Evolutionary conservation across 2,113 vertebrate genomes (phyloP).

Genomic region (Misgurnus mizolepis): DNA sequence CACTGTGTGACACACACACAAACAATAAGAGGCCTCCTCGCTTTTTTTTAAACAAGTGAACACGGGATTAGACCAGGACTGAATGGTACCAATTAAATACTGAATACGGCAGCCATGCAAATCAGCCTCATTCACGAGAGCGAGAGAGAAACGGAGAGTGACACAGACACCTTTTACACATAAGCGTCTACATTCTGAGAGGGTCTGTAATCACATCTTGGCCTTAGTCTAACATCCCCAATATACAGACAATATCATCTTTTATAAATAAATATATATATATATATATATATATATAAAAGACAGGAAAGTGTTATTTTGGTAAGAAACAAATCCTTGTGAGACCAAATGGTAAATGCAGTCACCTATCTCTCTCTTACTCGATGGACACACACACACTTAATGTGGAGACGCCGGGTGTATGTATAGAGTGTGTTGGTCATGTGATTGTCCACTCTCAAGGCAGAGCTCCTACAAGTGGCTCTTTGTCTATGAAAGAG

Average conservation of each 20-base stretch:
- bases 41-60: conserved; percentile 50
- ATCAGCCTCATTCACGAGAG: conserved; percentile 45
- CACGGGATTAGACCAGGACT: conserved; percentile 56
- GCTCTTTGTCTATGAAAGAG: conserved; percentile 37
- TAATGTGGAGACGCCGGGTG: conserved; percentile 9
- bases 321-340: neutral
- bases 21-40: conserved; percentile 18
- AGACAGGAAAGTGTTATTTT: neutral
- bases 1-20: conserved; percentile 33
- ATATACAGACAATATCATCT: conserved; percentile 9
- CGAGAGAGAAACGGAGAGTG: neutral
- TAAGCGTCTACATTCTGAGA: conserved; percentile 49
- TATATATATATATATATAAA: neutral
- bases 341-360: neutral
- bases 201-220: conserved; percentile 55
- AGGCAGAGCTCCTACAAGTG: conserved; percentile 43
- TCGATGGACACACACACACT: conserved; percentile 2
- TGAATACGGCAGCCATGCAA: conserved; percentile 59
- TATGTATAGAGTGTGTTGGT: conserved; percentile 42
- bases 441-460: conserved; percentile 45
- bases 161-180: conserved; percentile 43
- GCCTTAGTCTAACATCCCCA: conserved; percentile 49
- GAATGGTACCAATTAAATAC: conserved; percentile 60
- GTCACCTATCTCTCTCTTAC: conserved; percentile 18
- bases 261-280: conserved; percentile 4